These are phyloP conservation scores for Bembecia ichneumoniformis DNA, from an alignment of 2,888 invertebrate genomes.

Conservation along the genomic window DNA sequence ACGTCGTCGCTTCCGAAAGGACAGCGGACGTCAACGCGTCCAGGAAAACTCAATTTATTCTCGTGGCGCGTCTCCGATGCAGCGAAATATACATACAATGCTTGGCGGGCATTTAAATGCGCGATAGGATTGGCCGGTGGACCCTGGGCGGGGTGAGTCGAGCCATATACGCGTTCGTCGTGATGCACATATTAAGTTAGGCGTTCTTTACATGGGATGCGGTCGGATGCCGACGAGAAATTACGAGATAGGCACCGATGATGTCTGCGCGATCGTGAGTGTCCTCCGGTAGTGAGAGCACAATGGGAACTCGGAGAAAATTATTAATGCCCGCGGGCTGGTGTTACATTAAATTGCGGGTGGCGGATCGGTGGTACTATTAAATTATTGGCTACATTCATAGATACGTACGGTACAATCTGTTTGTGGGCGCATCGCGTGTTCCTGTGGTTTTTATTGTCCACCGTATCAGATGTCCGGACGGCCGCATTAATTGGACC, in stretches of 20 bases:
- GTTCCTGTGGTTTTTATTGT: constrained; percentile 1
- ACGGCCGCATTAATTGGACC: constrained; percentile 60
- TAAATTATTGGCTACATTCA: constrained; percentile 39
- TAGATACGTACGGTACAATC: neutral
- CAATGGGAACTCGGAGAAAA: constrained; percentile 39
- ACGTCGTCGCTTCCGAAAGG: neutral
- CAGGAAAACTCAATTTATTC: constrained; percentile 59
- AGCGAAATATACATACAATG: constrained; percentile 70
- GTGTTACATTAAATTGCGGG: constrained; percentile 49
- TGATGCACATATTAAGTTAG: constrained; percentile 72
- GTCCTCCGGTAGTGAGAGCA: constrained; percentile 36
- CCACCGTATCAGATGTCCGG: constrained; percentile 41
- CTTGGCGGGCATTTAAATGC: constrained; percentile 52
- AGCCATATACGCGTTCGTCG: constrained; percentile 64
- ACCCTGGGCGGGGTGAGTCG: constrained; percentile 44
- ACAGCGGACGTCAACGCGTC: constrained; percentile 29
- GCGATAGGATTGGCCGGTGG: constrained; percentile 62
- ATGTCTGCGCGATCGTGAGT: constrained; percentile 51
- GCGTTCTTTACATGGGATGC: constrained; percentile 57
- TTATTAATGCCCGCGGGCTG: constrained; percentile 45
- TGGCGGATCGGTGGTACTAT: constrained; percentile 32
- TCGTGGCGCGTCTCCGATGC: constrained; percentile 15
- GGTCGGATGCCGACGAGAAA: constrained; percentile 38
- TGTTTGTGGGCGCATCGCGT: neutral
- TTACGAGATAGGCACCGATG: constrained; percentile 57